These are phyloP conservation scores for Microchrysa polita DNA, from an alignment of 2,888 invertebrate species.

Conservation along the genomic window DNA sequence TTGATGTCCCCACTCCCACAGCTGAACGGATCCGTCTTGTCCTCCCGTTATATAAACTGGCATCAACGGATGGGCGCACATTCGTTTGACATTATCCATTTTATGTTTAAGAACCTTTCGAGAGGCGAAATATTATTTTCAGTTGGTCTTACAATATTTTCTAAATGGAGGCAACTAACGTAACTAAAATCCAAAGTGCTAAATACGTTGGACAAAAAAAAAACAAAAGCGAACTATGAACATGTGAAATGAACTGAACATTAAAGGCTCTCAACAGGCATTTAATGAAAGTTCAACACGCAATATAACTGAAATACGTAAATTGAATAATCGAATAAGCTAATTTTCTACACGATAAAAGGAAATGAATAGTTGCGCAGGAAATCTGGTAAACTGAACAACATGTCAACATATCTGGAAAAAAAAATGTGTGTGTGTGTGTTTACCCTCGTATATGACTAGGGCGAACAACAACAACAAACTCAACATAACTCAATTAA, in stretches of 20 bases:
- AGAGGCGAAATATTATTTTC: conserved; percentile 55
- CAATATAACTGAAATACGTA: not conserved
- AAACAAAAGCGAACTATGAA: conserved; percentile 34
- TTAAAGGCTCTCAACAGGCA: conserved; percentile 1
- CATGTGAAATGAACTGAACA: conserved; percentile 5
- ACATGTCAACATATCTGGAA: too few relatives aligned
- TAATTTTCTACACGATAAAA: conserved; percentile 20
- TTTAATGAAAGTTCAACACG: conserved; percentile 4
- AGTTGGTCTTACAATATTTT: conserved; percentile 50
- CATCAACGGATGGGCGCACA: conserved; percentile 94
- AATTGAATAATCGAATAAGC: not conserved
- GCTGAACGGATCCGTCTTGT: conserved; percentile 93
- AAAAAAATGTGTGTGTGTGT: too few relatives aligned
- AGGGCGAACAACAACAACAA: not conserved
- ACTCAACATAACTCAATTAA: conserved; percentile 26
- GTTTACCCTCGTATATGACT: too few relatives aligned
- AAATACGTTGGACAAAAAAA: conserved; percentile 19
- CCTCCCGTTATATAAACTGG: conserved; percentile 95
- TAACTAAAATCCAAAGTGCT: conserved; percentile 37
- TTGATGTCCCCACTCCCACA: conserved; percentile 99
- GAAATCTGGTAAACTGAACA: too few relatives aligned
- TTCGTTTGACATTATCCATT: conserved; percentile 92
- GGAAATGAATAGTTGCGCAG: not conserved
- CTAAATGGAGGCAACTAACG: conserved; percentile 51
- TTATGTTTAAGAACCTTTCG: conserved; percentile 89